A percentile compares a stretch with the other conserved stretches of the same genome.
phyloP scores from a whole-genome alignment of 2,113 vertebrate species.

The Sinocyclocheilus anophthalmus region DNA sequence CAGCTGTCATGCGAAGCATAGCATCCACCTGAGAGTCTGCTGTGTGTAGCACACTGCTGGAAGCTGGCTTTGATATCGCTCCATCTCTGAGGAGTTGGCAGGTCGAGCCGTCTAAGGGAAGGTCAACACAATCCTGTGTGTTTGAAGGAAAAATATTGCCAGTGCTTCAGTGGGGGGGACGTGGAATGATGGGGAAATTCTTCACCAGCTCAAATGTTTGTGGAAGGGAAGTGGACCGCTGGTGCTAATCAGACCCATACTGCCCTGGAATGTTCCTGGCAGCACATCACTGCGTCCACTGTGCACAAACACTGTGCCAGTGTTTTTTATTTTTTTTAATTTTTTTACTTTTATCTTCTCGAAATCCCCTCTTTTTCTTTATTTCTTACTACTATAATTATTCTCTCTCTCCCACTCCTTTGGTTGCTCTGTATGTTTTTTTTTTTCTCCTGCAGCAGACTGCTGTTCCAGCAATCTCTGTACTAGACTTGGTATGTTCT shows the following conservation, averaged over 20 bases:
- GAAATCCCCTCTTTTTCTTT: constrained; percentile 35
- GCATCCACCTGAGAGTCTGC: neutral
- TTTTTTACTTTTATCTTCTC: constrained; percentile 74
- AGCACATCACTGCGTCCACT: constrained; percentile 56
- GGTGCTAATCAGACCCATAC: constrained; percentile 58
- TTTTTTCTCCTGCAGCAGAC: constrained; percentile 90
- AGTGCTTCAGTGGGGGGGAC: constrained; percentile 35
- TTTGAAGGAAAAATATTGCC: constrained; percentile 41
- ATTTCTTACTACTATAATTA: constrained; percentile 37
- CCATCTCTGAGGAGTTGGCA: constrained; percentile 38
- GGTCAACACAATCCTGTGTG: constrained; percentile 13
- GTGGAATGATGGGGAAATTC: constrained; percentile 48
- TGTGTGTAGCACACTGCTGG: neutral
- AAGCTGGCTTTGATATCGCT: constrained; percentile 11
- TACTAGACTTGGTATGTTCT: constrained; percentile 99
- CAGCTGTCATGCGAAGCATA: neutral
- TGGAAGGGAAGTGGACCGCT: constrained; percentile 33
- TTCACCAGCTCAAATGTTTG: constrained; percentile 38
- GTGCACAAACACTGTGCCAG: constrained; percentile 58
- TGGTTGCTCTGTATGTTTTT: constrained; percentile 63
- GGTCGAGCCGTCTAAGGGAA: constrained; percentile 27
- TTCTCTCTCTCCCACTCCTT: constrained; percentile 56
- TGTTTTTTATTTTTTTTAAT: no score
- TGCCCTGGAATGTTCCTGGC: constrained; percentile 70
- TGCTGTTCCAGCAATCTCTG: constrained; percentile 99